Percentiles rank a stretch among this genome's conserved stretches.
Evolutionary conservation across 2,113 vertebrate genomes (phyloP).

Genomic region (Corydoras sp.): DNA sequence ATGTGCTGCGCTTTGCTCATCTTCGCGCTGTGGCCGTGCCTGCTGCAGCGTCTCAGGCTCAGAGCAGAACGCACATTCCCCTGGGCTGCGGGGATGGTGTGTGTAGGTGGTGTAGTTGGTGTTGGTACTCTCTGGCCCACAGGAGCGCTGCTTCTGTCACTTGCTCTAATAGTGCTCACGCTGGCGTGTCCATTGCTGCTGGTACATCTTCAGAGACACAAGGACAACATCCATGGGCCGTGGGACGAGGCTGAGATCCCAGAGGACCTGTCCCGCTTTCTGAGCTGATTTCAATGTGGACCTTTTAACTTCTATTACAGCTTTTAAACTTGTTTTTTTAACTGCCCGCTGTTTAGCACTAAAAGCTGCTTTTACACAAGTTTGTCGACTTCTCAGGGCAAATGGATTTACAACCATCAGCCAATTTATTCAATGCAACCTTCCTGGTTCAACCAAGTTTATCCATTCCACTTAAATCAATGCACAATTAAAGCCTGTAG

Average conservation of each 20-base stretch:
- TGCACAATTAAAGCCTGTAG: too few relatives aligned
- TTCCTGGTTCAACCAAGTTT: too few relatives aligned
- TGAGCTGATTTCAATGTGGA: constrained; percentile 44
- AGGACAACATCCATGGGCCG: constrained; percentile 95
- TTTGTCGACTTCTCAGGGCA: too few relatives aligned
- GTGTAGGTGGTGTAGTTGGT: constrained; percentile 65
- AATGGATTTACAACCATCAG: too few relatives aligned
- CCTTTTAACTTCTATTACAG: background rate
- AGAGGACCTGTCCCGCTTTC: constrained; percentile 83
- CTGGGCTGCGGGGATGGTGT: constrained; percentile 73
- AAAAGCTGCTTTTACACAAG: too few relatives aligned
- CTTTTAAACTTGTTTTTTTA: too few relatives aligned
- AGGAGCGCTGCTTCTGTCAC: constrained; percentile 73
- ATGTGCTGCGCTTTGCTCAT: constrained; percentile 89
- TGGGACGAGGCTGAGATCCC: constrained; percentile 98
- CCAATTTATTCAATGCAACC: too few relatives aligned
- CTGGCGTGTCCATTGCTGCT: constrained; percentile 85
- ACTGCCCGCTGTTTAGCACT: too few relatives aligned
- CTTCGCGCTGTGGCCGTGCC: constrained; percentile 92
- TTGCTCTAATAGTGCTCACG: constrained; percentile 72
- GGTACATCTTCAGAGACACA: constrained; percentile 82
- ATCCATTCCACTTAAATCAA: too few relatives aligned
- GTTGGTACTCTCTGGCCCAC: constrained; percentile 71
- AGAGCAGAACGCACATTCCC: constrained; percentile 66
- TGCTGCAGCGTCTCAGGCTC: constrained; percentile 83